Base-by-base conservation (phyloP, 2,888 invertebrate genomes). In the Drosophila eohydei region DNA sequence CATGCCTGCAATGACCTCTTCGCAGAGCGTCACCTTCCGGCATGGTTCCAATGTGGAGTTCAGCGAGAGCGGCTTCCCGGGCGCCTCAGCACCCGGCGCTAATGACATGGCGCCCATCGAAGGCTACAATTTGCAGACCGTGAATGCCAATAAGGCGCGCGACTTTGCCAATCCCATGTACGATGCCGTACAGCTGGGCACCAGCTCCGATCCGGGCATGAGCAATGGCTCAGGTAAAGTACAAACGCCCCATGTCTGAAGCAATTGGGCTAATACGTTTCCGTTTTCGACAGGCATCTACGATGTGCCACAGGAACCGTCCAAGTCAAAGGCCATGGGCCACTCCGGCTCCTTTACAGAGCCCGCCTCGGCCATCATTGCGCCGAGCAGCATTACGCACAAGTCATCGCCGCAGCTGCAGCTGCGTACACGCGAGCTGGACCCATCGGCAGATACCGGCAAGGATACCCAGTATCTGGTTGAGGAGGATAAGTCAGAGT, bases 121-220 rank as follows among this genome's bases (percentile, higher is more conserved):
- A 90, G 97, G 96, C 68, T 97, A 97, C 93, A 96, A 95, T 89
- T 93, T 97, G 87, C 96, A 96, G 88, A 96, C 97, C 74, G 95
- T 96, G 3, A 94, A 94, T 82, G 95, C 95, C 81, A 81, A 83
- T 36, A 97, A 97, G 93, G 96, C 95, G 66, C 94, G 98, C 59
- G 98, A 99, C 93, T 99, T 99, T 94, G 97, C 97, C 90, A 99
- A 99, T 94, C 99, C 99, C 54, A 98, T 99, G 97, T 99, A 99
- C 93, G 99, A 99, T 91, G 97, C 97, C 54, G 96, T 96, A 62
- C 95, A 96, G 80, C 94, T 95, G 76, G 95, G 94, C 58, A 93
- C 92, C 70, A 94, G 92, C 81, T 93, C 94, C 30, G 95, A 95
- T 80, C 93, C 94, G 36, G 93, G 93, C 58, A 93, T 95, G 78